Percentiles rank a stretch among this genome's conserved stretches.
Evolutionary conservation across 2,797 vertebrate species (phyloP).

Genomic region (Brotogeris chrysoptera): DNA sequence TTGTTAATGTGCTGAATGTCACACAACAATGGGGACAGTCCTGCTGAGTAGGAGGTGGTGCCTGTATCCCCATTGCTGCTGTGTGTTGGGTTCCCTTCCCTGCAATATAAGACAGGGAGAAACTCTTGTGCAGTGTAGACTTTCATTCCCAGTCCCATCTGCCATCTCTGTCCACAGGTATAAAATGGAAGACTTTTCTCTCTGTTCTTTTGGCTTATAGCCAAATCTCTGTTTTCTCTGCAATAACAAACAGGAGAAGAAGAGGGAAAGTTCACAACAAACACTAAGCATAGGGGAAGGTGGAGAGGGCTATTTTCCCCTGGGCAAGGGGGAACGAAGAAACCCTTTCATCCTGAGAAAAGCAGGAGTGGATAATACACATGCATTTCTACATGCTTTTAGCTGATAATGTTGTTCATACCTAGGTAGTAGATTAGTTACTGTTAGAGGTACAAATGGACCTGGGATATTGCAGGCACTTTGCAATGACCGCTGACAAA

Average conservation of each 20-base stretch:
- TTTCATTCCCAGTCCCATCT: neutral
- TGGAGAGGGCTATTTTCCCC: neutral
- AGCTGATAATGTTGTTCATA: neutral
- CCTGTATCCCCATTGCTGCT: neutral
- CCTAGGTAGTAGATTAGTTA: neutral
- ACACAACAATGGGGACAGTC: rapidly evolving
- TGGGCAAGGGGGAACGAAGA: neutral
- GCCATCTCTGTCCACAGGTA: neutral
- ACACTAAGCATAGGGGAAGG: rapidly evolving
- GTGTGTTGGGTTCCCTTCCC: rapidly evolving
- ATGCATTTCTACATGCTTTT: neutral
- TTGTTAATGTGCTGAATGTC: rapidly evolving
- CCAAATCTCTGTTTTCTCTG: neutral
- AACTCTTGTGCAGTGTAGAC: rapidly evolving
- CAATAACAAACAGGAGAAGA: neutral
- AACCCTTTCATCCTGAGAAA: neutral
- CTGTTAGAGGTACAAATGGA: neutral
- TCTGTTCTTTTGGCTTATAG: neutral
- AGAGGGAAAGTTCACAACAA: neutral
- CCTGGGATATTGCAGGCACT: neutral
- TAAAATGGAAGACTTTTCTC: neutral
- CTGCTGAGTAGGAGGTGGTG: neutral
- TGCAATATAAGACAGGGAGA: neutral
- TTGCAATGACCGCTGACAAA: neutral
- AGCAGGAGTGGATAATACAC: neutral